Evolutionary conservation across 1,140 invertebrate species (phyloP), one percentile per base, ranked within the genome.

Genomic region (Magallana gigas): DNA sequence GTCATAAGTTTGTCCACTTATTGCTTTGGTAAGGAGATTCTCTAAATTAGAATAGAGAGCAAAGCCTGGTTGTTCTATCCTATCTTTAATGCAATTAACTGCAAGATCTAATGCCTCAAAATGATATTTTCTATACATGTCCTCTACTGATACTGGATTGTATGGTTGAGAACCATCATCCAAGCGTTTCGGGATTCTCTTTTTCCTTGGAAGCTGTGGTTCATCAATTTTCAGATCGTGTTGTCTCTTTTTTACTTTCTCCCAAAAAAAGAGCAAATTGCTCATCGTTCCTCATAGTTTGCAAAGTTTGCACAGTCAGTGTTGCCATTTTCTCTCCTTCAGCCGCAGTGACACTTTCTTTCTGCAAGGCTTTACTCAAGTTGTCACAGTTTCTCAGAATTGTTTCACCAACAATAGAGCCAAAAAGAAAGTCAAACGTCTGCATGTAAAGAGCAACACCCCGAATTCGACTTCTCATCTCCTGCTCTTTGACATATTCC

Each of bases 311-410:
- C 23, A 23, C 23, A 23, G 23, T 23, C 23, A 23, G 23, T 23
- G 23, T 23, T 23, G 23, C 23, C 23, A 23, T 23, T 23, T 23
- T 23, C 23, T 23, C 71, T 4, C 86, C 23, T 57, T 71, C 56
- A 18, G 82, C 59, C 8, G 86, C 82, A 8, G 81, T 68, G 8
- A 59, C 29, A 57, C 62, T 60, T 82, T 58, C 48, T 29, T 56
- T 58, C 62, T 84, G 62, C 11, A 87, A 23, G 29, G 56, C 56
- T 57, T 16, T 76, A 57, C 82, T 87, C 56, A 84, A 76, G 23
- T 84, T 87, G 58, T 87, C 82, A 36, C 80, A 60, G 18, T 87
- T 83, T 68, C 48, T 83, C 16, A 84, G 14, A 58, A 84, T 62
- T 18, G 36, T 16, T 57, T 84, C 56, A 18, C n/a, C 60, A 23